Evolutionary conservation across 2,113 vertebrate genomes (phyloP).

Genomic region (Numenius arquata): DNA sequence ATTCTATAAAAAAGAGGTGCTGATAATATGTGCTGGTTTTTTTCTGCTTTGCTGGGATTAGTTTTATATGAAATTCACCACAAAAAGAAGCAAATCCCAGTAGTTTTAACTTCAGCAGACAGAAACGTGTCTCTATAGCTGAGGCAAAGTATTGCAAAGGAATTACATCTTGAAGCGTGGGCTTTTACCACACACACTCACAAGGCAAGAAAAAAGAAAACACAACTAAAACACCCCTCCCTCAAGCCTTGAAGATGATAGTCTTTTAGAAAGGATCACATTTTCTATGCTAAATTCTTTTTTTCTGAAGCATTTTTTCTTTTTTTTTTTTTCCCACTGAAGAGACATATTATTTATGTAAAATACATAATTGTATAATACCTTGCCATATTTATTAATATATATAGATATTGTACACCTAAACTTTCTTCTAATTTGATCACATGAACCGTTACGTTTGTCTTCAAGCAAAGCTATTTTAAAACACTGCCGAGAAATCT

Average conservation of each 20-base stretch:
- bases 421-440: neutral
- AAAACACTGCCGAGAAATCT: neutral
- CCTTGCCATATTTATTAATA: neutral
- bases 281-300: neutral
- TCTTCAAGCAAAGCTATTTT: neutral
- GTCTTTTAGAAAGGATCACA: neutral
- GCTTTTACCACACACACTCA: neutral
- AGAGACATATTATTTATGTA: neutral
- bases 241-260: neutral
- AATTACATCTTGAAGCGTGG: neutral
- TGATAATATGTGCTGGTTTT: rapidly evolving
- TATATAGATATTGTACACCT: neutral
- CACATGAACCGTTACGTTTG: neutral
- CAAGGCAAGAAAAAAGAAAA: neutral
- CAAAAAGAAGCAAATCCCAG: neutral
- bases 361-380: neutral
- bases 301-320: neutral
- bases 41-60: neutral
- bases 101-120: neutral
- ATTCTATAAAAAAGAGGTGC: neutral
- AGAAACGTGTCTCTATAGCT: neutral
- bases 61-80: neutral
- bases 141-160: neutral
- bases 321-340: neutral
- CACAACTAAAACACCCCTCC: neutral